Conservation (phyloP, 2,113 vertebrate species). For the Bufo gargarizans region DNA sequence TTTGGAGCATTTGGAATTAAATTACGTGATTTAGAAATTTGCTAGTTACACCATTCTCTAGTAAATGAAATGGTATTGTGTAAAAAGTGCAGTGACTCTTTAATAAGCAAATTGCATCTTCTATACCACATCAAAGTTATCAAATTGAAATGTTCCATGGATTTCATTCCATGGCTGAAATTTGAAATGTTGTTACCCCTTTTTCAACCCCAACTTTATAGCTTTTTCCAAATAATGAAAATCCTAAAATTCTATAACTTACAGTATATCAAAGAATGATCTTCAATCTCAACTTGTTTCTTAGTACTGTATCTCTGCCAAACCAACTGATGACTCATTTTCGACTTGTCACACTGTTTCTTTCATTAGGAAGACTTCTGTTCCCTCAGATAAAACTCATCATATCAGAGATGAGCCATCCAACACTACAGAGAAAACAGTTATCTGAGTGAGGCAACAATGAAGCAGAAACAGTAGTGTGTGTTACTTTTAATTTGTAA, state of each 20-base stretch:
- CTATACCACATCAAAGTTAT: too few relatives aligned
- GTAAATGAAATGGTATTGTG: too few relatives aligned
- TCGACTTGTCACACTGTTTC: constrained; percentile 40
- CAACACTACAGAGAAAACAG: constrained; percentile 30
- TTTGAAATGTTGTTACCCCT: background rate
- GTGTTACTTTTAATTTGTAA: constrained; percentile 40
- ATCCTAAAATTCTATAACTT: background rate
- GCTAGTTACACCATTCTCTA: too few relatives aligned
- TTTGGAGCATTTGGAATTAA: too few relatives aligned
- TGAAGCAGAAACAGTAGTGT: constrained; percentile 40
- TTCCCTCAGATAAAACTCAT: constrained; percentile 46
- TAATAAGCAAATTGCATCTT: too few relatives aligned
- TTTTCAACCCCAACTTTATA: too few relatives aligned
- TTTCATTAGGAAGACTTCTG: constrained; percentile 50
- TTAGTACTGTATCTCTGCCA: constrained; percentile 10
- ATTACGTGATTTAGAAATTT: too few relatives aligned
- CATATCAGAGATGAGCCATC: constrained; percentile 49
- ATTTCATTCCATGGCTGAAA: too few relatives aligned
- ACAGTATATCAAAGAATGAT: background rate
- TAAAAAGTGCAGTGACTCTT: too few relatives aligned
- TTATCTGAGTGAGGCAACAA: constrained; percentile 51
- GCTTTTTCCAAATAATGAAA: too few relatives aligned
- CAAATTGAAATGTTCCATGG: background rate
- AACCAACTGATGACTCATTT: constrained; percentile 39
- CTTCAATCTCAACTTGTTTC: constrained; percentile 11